Conservation (phyloP, 2,113 vertebrate genomes). For the Sinocyclocheilus anshuiensis region DNA sequence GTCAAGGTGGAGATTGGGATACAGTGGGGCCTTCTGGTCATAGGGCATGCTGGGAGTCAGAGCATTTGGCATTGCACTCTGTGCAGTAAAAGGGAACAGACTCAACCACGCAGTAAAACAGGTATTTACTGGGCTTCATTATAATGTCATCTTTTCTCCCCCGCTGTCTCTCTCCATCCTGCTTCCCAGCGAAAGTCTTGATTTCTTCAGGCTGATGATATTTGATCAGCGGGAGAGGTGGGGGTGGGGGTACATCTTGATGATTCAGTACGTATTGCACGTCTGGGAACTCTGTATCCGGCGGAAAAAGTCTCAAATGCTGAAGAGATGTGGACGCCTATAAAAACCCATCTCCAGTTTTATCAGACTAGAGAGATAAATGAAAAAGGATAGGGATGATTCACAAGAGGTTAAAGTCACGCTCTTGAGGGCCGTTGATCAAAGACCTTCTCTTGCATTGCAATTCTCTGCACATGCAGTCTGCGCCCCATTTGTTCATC, state of each 20-base stretch:
- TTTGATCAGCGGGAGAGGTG: slow-evolving; percentile 42
- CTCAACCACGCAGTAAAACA: slow-evolving; percentile 25
- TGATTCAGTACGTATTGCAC: slow-evolving; percentile 49
- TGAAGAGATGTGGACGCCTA: slow-evolving; percentile 21
- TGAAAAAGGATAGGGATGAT: slow-evolving; percentile 28
- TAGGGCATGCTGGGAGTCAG: slow-evolving; percentile 40
- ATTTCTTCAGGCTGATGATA: slow-evolving; percentile 53
- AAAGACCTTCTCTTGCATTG: background rate
- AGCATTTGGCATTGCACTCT: background rate
- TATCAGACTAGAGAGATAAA: slow-evolving; percentile 22
- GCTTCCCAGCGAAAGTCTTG: slow-evolving; percentile 35
- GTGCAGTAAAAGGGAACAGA: slow-evolving; percentile 14
- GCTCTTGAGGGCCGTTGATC: background rate
- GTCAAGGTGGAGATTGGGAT: slow-evolving; percentile 5
- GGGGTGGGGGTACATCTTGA: background rate
- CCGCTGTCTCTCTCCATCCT: slow-evolving; percentile 16
- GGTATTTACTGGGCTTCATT: slow-evolving; percentile 48
- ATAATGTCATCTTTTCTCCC: slow-evolving; percentile 33
- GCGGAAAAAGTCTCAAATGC: slow-evolving; percentile 40
- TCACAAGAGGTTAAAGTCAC: slow-evolving; percentile 15
- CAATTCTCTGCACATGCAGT: background rate
- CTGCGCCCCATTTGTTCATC: background rate
- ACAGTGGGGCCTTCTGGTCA: slow-evolving; percentile 33
- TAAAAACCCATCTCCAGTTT: slow-evolving; percentile 33
- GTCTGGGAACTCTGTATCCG: slow-evolving; percentile 32